Evolutionary conservation across 2,113 vertebrate species (phyloP).

Genomic region (Microcebus griseorufus): DNA sequence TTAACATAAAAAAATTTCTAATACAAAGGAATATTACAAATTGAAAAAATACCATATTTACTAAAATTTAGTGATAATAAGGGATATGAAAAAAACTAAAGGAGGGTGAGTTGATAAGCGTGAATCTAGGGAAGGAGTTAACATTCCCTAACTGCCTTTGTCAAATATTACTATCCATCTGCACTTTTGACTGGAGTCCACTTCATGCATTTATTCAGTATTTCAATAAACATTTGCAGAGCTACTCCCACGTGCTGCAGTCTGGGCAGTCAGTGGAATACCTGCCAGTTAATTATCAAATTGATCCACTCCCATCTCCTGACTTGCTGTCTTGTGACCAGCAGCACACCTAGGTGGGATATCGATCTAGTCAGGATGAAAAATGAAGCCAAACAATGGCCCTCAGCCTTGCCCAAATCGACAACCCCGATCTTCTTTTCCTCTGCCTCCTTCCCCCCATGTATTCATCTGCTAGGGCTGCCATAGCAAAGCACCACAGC

Average conservation of each 20-base stretch:
- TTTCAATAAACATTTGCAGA: constrained; percentile 49
- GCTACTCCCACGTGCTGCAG: background rate
- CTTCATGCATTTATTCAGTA: constrained; percentile 37
- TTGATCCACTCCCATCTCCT: background rate
- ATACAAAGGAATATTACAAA: no score
- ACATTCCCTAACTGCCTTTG: background rate
- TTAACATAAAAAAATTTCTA: no score
- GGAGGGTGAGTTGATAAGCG: background rate
- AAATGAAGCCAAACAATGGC: background rate
- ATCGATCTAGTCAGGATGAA: background rate
- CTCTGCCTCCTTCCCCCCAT: background rate
- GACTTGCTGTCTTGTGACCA: background rate
- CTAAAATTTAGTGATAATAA: background rate
- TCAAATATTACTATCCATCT: background rate
- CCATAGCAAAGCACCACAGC: background rate
- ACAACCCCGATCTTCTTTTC: background rate
- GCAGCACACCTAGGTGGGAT: background rate
- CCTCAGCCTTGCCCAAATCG: background rate
- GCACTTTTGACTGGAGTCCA: constrained; percentile 13
- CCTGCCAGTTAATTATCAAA: constrained; percentile 8
- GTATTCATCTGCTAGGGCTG: background rate
- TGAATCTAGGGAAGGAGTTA: background rate
- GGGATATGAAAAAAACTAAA: background rate
- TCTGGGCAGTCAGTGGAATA: background rate
- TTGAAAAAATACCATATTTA: background rate